Conservation (phyloP, 2,797 vertebrate genomes). For the Falco novaeseelandiae region DNA sequence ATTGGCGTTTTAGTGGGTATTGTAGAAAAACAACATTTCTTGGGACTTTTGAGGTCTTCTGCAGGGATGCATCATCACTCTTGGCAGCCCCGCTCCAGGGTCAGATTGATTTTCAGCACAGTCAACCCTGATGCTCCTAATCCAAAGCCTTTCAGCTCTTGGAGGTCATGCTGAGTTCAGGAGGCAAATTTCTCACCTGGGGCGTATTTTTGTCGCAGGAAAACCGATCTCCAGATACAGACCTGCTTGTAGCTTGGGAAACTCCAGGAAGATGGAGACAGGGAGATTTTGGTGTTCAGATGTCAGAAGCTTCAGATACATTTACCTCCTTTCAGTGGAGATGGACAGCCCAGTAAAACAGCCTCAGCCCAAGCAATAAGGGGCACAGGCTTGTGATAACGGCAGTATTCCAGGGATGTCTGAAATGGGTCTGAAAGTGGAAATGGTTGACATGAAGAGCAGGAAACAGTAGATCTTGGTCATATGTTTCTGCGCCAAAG, state of each 20-base stretch:
- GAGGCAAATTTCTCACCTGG: constrained; percentile 36
- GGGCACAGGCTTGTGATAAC: neutral
- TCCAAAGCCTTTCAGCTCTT: neutral
- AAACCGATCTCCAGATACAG: constrained; percentile 21
- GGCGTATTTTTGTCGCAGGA: constrained; percentile 12
- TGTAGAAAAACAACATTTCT: neutral
- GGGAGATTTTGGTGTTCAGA: neutral
- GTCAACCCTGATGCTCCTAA: neutral
- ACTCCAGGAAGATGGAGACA: neutral
- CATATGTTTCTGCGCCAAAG: fast-evolving
- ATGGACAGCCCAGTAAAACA: neutral
- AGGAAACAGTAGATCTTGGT: neutral
- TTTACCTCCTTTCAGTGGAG: neutral
- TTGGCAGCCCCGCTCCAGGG: fast-evolving
- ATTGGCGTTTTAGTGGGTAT: neutral
- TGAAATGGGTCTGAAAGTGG: neutral
- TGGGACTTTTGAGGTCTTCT: neutral
- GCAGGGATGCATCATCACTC: neutral
- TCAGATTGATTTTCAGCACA: neutral
- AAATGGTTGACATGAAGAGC: neutral
- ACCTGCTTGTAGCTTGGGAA: neutral
- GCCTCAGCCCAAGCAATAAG: neutral
- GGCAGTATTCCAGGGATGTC: neutral
- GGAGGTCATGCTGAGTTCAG: constrained; percentile 21
- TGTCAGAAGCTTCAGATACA: neutral